Evolutionary conservation across 2,888 invertebrate genomes (phyloP).

Genomic region (Melanchra persicariae): DNA sequence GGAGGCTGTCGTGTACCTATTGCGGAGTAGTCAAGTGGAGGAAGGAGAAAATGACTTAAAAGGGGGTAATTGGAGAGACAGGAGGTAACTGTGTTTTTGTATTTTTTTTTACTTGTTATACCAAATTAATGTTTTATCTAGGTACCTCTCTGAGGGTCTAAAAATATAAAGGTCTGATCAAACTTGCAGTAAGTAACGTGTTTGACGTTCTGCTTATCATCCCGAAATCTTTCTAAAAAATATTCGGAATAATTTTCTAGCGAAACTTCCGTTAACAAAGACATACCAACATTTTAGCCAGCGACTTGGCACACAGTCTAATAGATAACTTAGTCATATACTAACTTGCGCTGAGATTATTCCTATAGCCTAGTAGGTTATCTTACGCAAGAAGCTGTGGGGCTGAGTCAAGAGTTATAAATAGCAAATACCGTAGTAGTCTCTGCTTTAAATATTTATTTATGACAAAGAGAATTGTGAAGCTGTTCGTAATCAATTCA

Average conservation of each 20-base stretch:
- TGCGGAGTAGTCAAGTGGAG: no score
- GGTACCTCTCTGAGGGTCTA: no score
- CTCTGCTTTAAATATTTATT: constrained; percentile 9
- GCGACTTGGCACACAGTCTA: constrained; percentile 20
- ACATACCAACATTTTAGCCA: constrained; percentile 3
- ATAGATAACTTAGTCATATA: constrained; percentile 18
- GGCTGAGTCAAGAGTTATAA: constrained; percentile 43
- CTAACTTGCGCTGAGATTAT: constrained; percentile 41
- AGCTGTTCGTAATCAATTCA: background rate
- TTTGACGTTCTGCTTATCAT: no score
- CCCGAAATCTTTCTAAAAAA: background rate
- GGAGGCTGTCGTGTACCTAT: no score
- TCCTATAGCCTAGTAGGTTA: constrained; percentile 9
- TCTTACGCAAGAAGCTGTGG: constrained; percentile 41
- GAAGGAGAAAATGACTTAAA: no score
- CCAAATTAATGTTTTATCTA: no score
- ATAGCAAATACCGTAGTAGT: constrained; percentile 19
- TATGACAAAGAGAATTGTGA: constrained; percentile 23
- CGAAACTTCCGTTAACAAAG: background rate
- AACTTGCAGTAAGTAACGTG: no score
- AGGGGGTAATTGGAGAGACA: no score
- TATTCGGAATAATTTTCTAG: background rate
- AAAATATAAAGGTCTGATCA: no score
- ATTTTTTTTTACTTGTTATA: no score
- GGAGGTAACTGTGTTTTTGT: no score